Evolutionary conservation across 2,888 invertebrate genomes (phyloP).

Genomic region (Boloria selene): DNA sequence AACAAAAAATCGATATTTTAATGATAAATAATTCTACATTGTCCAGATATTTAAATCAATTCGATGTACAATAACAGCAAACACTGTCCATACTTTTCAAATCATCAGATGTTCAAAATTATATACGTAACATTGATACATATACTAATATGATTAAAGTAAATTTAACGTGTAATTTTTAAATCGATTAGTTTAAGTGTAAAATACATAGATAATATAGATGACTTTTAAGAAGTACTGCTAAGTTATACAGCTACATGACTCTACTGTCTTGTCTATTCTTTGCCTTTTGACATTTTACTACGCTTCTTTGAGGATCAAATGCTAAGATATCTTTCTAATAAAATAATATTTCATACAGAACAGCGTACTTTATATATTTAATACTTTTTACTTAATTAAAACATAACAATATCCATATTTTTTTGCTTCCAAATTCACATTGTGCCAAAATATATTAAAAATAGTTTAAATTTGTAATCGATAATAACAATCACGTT

Average conservation of each 20-base stretch:
- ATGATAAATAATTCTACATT: constrained; percentile 60
- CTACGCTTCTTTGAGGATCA: constrained; percentile 17
- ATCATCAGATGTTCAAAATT: constrained; percentile 81
- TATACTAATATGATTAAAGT: constrained; percentile 81
- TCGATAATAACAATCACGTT: constrained; percentile 27
- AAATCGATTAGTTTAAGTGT: constrained; percentile 79
- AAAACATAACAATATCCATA: constrained; percentile 1
- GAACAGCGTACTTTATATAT: background rate
- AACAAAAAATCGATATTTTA: constrained; percentile 65
- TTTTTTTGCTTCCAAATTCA: constrained; percentile 63
- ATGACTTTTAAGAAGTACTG: constrained; percentile 71
- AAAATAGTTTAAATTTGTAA: constrained; percentile 42
- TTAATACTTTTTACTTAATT: constrained; percentile 4
- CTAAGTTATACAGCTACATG: constrained; percentile 30
- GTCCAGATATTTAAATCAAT: constrained; percentile 63
- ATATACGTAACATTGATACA: constrained; percentile 82
- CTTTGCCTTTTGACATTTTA: constrained; percentile 18
- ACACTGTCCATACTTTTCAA: constrained; percentile 62
- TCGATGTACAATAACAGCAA: constrained; percentile 44
- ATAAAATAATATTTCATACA: background rate
- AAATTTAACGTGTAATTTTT: constrained; percentile 80
- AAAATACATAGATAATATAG: constrained; percentile 72
- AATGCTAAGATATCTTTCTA: constrained; percentile 33
- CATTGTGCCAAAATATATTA: constrained; percentile 76
- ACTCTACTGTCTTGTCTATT: constrained; percentile 15